Evolutionary conservation across 2,888 invertebrate species (phyloP), one percentile per base, ranked within the genome.

Genomic region (Tanypteryx hageni): DNA sequence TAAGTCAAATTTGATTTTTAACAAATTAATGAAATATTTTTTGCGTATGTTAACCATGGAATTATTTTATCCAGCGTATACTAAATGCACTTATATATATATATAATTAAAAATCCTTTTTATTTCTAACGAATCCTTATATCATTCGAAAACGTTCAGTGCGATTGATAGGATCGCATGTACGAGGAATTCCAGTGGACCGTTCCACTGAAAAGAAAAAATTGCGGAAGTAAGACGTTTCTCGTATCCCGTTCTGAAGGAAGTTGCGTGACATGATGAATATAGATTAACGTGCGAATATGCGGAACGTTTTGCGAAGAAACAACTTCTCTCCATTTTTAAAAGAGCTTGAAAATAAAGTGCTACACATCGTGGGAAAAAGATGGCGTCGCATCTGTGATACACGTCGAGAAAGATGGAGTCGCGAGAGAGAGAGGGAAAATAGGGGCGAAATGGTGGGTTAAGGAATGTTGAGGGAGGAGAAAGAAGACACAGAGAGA

Each of bases 291-390:
- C 76, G 22, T 27, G 22, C 76, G 76, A 27, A 27, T 76, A 76
- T 27, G 18, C 44, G 27, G 76, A 18, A 27, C 76, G 22, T 76
- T 76, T 76, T 27, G 27, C 76, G 27, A 76, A 76, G 27, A 22
- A 76, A 76, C 76, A 76, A 76, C 14, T 64, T 14, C 18, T n/a
- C 18, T 27, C 76, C 27, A 27, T 13, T 76, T 76, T 27, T 4
- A 18, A 76, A 76, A 76, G 76, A 76, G 27, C 76, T 0, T 27
- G 76, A 76, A 27, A 27, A 76, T 76, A 76, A 76, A 76, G 76
- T 76, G 76, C 27, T 76, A 22, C 76, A 76, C 76, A 76, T 76
- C 76, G 76, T 76, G 76, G 76, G 76, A 76, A 76, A 76, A 76
- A 76, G 22, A 27, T 76, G 76, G 76, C 76, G 76, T 5, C 27